A percentile compares a stretch with the other conserved stretches of the same genome.
Evolutionary conservation across 1,140 invertebrate genomes (phyloP).

Genomic region (Drusus annulatus): DNA sequence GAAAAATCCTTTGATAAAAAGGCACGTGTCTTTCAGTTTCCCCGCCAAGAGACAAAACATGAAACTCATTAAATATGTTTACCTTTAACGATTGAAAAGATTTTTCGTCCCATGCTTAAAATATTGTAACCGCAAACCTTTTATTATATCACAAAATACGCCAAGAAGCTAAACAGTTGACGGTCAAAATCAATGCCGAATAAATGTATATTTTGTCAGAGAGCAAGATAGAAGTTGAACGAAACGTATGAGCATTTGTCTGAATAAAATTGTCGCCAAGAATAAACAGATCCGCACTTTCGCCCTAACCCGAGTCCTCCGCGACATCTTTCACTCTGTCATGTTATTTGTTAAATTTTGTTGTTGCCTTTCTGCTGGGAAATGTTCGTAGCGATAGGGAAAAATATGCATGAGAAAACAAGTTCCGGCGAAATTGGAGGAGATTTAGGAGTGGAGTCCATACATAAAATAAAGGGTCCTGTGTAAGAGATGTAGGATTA

Average conservation of each 20-base stretch:
- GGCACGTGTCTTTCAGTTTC: too few species aligned
- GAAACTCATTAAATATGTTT: too few species aligned
- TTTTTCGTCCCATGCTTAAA: too few species aligned
- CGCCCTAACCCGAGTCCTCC: not conserved
- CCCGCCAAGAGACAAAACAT: too few species aligned
- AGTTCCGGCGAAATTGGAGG: constrained; percentile 36
- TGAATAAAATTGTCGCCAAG: constrained; percentile 7
- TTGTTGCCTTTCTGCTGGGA: constrained; percentile 19
- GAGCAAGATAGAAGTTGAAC: too few species aligned
- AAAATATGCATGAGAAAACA: constrained; percentile 51
- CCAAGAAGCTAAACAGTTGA: too few species aligned
- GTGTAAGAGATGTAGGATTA: constrained; percentile 16
- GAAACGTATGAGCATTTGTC: not conserved
- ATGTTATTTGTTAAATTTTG: constrained; percentile 5
- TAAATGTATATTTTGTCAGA: too few species aligned
- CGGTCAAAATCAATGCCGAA: too few species aligned
- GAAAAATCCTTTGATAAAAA: too few species aligned
- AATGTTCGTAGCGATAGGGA: constrained; percentile 37
- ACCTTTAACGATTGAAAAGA: too few species aligned
- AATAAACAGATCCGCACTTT: constrained; percentile 15
- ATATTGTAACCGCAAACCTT: too few species aligned
- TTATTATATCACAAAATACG: too few species aligned
- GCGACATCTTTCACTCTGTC: constrained; percentile 3
- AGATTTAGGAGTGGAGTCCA: constrained; percentile 38
- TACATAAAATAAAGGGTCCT: constrained; percentile 29